phyloP scores from a whole-genome alignment of 92 coral and sea anemone genomes.

The Epizoanthus scotinus region DNA sequence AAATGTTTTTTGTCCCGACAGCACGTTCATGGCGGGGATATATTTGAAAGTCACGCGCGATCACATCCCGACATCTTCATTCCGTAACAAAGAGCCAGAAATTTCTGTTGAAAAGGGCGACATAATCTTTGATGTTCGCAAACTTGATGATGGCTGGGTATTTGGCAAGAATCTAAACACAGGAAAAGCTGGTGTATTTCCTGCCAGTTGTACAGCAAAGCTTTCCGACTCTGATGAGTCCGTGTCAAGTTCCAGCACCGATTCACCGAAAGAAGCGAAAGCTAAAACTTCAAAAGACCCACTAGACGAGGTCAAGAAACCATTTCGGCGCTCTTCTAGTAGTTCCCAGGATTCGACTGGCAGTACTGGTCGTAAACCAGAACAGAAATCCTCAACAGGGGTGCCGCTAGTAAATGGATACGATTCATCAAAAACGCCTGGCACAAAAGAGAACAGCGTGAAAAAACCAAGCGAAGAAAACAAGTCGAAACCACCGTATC shows the following conservation, averaged over 20 bases:
- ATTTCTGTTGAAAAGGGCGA: slow-evolving; percentile 87
- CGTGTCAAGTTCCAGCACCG: slow-evolving; percentile 36
- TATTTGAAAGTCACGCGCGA: slow-evolving; percentile 87
- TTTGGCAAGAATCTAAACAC: slow-evolving; percentile 83
- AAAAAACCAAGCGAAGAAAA: slow-evolving; percentile 1
- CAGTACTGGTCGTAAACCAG: slow-evolving; percentile 44
- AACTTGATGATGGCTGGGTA: slow-evolving; percentile 84
- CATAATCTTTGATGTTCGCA: slow-evolving; percentile 86
- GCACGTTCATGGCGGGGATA: slow-evolving; percentile 73
- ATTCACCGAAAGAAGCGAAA: slow-evolving; percentile 19
- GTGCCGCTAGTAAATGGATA: slow-evolving; percentile 20
- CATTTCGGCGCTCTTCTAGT: slow-evolving; percentile 25
- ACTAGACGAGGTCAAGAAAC: slow-evolving; percentile 21
- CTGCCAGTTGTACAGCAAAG: slow-evolving; percentile 82
- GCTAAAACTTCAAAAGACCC: slow-evolving; percentile 35
- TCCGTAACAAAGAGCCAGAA: slow-evolving; percentile 78
- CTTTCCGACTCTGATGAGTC: slow-evolving; percentile 65
- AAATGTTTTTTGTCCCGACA: slow-evolving; percentile 13
- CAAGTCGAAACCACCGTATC: slow-evolving; percentile 7
- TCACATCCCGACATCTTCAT: slow-evolving; percentile 66
- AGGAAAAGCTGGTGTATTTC: slow-evolving; percentile 85
- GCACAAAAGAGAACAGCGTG: slow-evolving; percentile 36
- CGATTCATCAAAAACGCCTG: slow-evolving; percentile 23
- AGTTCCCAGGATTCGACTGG: slow-evolving; percentile 37
- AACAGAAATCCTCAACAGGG: background rate